These are phyloP conservation scores for Orchesellides sinensis DNA, from an alignment of 2,888 invertebrate genomes.

Conservation along the genomic window DNA sequence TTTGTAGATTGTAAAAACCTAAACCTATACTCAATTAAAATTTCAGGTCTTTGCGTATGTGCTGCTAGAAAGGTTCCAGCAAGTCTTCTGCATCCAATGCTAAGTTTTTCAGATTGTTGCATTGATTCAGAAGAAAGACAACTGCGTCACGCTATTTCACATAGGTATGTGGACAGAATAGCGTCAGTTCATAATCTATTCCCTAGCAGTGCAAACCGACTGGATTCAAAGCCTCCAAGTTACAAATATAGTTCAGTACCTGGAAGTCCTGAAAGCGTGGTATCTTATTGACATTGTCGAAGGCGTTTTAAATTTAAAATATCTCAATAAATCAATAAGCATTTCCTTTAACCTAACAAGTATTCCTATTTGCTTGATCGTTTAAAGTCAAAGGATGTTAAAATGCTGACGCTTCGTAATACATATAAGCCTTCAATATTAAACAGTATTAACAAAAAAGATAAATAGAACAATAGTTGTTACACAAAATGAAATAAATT, in stretches of 20 bases:
- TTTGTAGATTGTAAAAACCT: no score
- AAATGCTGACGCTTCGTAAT: no score
- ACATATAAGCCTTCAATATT: no score
- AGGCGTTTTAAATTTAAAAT: no score
- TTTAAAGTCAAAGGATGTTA: no score
- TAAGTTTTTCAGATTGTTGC: slow-evolving; percentile 43
- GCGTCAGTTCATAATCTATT: slow-evolving; percentile 57
- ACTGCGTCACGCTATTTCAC: slow-evolving; percentile 42
- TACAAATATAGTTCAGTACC: slow-evolving; percentile 55
- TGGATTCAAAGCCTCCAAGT: slow-evolving; percentile 50
- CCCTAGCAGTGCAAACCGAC: slow-evolving; percentile 20
- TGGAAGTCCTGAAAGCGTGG: neutral
- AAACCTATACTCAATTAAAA: no score
- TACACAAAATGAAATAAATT: no score
- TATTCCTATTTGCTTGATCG: no score
- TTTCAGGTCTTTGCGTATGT: slow-evolving; percentile 52
- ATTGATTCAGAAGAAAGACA: slow-evolving; percentile 38
- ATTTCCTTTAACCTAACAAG: no score
- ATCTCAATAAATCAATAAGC: no score
- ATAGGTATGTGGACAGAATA: slow-evolving; percentile 59
- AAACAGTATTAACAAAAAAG: no score
- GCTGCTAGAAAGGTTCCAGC: slow-evolving; percentile 34
- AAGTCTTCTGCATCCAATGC: slow-evolving; percentile 30
- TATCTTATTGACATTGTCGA: neutral
- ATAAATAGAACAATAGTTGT: no score